Evolutionary conservation across 1,140 invertebrate genomes (phyloP).

Genomic region (Bombus terrestris): DNA sequence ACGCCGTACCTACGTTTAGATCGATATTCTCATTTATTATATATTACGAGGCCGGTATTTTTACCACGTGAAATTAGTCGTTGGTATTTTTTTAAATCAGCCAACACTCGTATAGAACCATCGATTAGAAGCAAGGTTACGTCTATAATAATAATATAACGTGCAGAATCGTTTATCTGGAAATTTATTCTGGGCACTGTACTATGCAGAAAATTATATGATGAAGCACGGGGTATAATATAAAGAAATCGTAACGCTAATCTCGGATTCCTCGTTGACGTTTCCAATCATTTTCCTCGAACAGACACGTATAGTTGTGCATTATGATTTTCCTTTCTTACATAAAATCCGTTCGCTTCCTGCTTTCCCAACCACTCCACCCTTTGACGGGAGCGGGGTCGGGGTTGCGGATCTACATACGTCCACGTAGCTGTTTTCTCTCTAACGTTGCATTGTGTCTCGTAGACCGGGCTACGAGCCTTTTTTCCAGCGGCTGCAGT

Average conservation of each 20-base stretch:
- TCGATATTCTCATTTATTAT: slow-evolving; percentile 9
- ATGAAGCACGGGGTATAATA: background rate
- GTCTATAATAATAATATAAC: background rate
- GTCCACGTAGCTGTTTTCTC: slow-evolving; percentile 45
- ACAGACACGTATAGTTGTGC: background rate
- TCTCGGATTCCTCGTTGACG: background rate
- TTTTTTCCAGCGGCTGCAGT: slow-evolving; percentile 38
- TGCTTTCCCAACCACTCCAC: slow-evolving; percentile 19
- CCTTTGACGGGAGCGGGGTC: background rate
- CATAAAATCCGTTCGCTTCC: slow-evolving; percentile 19
- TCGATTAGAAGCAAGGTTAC: slow-evolving; percentile 1
- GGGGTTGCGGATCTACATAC: slow-evolving; percentile 17
- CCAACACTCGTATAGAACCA: background rate
- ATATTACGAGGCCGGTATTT: background rate
- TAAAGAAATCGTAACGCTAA: background rate
- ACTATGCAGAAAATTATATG: background rate
- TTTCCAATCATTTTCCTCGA: background rate
- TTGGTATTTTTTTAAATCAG: background rate
- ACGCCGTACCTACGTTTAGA: background rate
- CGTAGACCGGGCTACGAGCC: slow-evolving; percentile 43
- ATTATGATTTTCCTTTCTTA: slow-evolving; percentile 11
- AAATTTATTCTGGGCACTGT: background rate
- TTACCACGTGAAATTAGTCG: background rate
- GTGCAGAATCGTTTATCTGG: background rate
- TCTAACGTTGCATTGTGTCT: slow-evolving; percentile 62